These are phyloP conservation scores for Eledone cirrhosa DNA, from an alignment of 2,888 invertebrate species.

Conservation along the genomic window DNA sequence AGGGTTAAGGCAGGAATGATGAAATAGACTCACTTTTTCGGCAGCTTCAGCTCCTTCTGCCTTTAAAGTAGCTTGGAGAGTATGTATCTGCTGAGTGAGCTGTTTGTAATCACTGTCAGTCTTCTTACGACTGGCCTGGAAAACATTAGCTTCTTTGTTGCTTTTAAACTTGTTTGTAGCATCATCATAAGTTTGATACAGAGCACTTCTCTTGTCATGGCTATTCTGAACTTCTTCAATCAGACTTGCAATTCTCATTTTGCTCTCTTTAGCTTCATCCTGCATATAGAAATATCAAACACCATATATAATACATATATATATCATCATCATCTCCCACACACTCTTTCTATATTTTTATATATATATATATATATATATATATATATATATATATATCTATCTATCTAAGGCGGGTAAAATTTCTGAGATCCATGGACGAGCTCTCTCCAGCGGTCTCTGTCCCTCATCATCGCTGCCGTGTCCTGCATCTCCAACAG, in stretches of 20 bases:
- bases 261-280: conserved; percentile 71
- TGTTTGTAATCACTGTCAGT: conserved; percentile 73
- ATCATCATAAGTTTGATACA: conserved; percentile 74
- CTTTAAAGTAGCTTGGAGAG: conserved; percentile 71
- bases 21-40: conserved; percentile 69
- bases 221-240: conserved; percentile 72
- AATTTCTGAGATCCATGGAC: no score
- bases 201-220: conserved; percentile 72
- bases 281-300: conserved; percentile 40
- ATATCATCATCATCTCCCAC: no score
- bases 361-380: background rate
- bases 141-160: conserved; percentile 71
- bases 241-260: conserved; percentile 67
- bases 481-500: no score
- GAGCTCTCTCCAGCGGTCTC: no score
- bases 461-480: no score
- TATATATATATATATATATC: no score
- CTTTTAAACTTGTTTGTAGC: conserved; percentile 73
- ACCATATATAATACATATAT: no score
- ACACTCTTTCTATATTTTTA: background rate
- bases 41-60: conserved; percentile 72
- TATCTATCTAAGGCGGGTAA: no score
- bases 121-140: conserved; percentile 69
- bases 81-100: conserved; percentile 70
- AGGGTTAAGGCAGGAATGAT: no score